Evolutionary conservation across 2,888 invertebrate genomes (phyloP).

Genomic region (Hydraecia micacea): DNA sequence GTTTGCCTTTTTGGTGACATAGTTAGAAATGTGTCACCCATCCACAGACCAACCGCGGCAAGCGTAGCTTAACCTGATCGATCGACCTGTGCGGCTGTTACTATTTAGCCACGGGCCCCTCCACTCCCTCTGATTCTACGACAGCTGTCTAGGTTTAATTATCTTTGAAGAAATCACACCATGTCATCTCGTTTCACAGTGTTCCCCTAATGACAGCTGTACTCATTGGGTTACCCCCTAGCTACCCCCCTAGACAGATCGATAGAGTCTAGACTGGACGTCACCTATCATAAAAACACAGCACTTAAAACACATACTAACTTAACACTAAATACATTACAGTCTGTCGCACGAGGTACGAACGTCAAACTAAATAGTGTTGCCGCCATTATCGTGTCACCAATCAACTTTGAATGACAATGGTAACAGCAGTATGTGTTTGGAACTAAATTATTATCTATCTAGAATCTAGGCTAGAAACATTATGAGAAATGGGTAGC

Average conservation of each 20-base stretch:
- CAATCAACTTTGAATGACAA: neutral
- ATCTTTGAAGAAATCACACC: neutral
- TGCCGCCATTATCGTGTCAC: neutral
- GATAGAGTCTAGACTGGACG: conserved; percentile 45
- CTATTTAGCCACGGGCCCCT: no score
- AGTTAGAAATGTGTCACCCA: no score
- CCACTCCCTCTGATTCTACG: neutral
- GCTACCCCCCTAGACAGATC: conserved; percentile 28
- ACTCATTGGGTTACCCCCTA: conserved; percentile 2
- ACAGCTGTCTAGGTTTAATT: neutral
- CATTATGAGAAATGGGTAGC: neutral
- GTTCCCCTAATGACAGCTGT: neutral
- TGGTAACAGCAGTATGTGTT: neutral
- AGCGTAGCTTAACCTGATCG: no score
- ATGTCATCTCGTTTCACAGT: neutral
- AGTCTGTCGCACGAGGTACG: neutral
- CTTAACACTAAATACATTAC: neutral
- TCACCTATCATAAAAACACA: conserved; percentile 30
- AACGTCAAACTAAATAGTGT: neutral
- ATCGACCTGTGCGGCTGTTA: no score
- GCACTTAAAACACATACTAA: neutral
- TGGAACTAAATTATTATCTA: neutral
- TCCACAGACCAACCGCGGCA: no score
- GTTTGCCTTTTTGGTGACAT: neutral
- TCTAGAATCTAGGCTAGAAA: neutral